Percentiles rank a stretch among this genome's conserved stretches.
Evolutionary conservation across 2,888 invertebrate species (phyloP).

Genomic region (Nymphalis urticae): DNA sequence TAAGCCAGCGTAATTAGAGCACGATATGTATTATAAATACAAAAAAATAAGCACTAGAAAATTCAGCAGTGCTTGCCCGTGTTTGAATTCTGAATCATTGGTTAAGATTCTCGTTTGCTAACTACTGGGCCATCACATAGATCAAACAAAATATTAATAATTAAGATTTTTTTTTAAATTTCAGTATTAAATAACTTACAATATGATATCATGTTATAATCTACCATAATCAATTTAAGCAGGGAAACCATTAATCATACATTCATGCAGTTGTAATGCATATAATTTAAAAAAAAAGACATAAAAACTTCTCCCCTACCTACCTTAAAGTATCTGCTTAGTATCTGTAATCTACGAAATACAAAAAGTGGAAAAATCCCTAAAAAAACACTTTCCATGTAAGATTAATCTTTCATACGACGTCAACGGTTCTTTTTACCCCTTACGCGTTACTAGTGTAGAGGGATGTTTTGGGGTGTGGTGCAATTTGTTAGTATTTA

Average conservation of each 20-base stretch:
- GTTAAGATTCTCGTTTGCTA: too few species aligned
- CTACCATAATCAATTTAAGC: background rate
- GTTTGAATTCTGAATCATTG: too few species aligned
- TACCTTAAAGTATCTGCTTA: constrained; percentile 18
- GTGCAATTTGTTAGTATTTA: constrained; percentile 26
- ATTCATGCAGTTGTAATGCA: background rate
- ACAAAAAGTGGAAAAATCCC: constrained; percentile 46
- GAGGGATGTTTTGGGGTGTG: constrained; percentile 43
- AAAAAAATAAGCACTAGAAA: too few species aligned
- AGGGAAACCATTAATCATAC: background rate
- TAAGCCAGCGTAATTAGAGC: too few species aligned
- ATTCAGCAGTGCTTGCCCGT: too few species aligned
- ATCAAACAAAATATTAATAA: too few species aligned
- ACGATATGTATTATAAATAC: too few species aligned
- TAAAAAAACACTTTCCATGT: constrained; percentile 63
- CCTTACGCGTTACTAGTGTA: constrained; percentile 46
- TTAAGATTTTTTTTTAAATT: too few species aligned
- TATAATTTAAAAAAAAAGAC: background rate
- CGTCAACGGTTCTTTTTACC: constrained; percentile 52
- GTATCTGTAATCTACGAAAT: constrained; percentile 27
- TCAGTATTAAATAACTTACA: too few species aligned
- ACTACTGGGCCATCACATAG: too few species aligned
- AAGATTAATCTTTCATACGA: constrained; percentile 67
- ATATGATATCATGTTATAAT: too few species aligned
- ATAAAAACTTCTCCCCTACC: constrained; percentile 2